phyloP scores from a whole-genome alignment of 2,797 vertebrate genomes.

The Tenualosa thibaudeaui region DNA sequence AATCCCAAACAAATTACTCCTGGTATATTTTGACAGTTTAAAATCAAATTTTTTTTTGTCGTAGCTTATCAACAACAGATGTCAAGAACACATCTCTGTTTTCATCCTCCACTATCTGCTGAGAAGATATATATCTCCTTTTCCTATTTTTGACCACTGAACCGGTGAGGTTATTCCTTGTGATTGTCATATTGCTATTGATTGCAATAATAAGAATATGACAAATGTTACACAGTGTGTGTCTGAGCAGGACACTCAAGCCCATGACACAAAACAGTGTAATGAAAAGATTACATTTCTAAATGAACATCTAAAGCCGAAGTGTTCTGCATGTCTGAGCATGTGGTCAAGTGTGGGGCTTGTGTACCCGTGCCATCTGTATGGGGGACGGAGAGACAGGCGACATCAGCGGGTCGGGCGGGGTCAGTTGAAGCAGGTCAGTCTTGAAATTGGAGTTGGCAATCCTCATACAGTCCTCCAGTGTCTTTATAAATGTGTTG shows the following conservation, averaged over 20 bases:
- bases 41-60: background rate
- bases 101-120: background rate
- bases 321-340: background rate
- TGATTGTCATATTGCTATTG: too few relatives aligned
- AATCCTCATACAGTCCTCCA: conserved; percentile 96
- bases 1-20: background rate
- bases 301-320: background rate
- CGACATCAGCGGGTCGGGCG: conserved; percentile 78
- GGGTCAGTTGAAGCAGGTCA: conserved; percentile 84
- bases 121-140: too few relatives aligned
- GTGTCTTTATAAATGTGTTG: conserved; percentile 92
- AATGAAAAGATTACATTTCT: too few relatives aligned
- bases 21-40: background rate
- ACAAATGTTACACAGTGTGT: too few relatives aligned
- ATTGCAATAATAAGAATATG: too few relatives aligned
- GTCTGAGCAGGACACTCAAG: background rate
- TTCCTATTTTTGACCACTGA: too few relatives aligned
- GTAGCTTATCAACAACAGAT: too few relatives aligned
- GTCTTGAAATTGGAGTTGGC: conserved; percentile 92
- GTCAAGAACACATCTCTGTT: background rate
- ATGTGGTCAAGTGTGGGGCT: background rate
- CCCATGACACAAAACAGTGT: background rate
- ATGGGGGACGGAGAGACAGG: conserved; percentile 85
- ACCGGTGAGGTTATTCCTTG: too few relatives aligned
- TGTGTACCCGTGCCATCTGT: conserved; percentile 78